Conservation (phyloP, 1,140 invertebrate species). For the Temnothorax curvispinosus region DNA sequence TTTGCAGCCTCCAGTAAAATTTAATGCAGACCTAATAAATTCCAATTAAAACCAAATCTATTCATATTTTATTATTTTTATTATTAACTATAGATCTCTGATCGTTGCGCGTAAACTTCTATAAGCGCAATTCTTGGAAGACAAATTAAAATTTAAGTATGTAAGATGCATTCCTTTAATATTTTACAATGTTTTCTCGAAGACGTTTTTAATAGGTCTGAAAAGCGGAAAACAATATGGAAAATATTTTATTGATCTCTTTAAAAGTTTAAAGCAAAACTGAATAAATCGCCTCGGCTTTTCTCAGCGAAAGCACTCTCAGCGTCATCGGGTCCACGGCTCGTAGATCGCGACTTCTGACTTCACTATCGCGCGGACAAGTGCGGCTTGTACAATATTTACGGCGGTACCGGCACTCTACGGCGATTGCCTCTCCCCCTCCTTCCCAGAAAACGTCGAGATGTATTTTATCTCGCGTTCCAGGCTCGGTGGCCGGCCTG, state of each 20-base stretch:
- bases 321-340: slow-evolving; percentile 17
- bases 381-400: slow-evolving; percentile 54
- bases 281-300: background rate
- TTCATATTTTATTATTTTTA: background rate
- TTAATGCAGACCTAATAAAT: background rate
- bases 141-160: background rate
- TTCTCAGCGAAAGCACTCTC: slow-evolving; percentile 7
- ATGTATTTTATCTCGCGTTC: slow-evolving; percentile 34
- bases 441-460: slow-evolving; percentile 12
- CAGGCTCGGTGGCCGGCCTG: background rate
- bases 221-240: background rate
- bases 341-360: slow-evolving; percentile 12
- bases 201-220: background rate
- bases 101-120: background rate
- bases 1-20: background rate
- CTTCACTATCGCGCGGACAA: slow-evolving; percentile 19
- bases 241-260: background rate
- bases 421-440: slow-evolving; percentile 34
- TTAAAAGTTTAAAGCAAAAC: background rate
- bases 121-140: background rate
- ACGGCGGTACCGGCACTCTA: slow-evolving; percentile 39
- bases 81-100: background rate
- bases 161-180: background rate
- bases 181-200: background rate
- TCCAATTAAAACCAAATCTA: background rate